Conservation (phyloP, 2,888 invertebrate species). For the Cheiracanthium punctorium region DNA sequence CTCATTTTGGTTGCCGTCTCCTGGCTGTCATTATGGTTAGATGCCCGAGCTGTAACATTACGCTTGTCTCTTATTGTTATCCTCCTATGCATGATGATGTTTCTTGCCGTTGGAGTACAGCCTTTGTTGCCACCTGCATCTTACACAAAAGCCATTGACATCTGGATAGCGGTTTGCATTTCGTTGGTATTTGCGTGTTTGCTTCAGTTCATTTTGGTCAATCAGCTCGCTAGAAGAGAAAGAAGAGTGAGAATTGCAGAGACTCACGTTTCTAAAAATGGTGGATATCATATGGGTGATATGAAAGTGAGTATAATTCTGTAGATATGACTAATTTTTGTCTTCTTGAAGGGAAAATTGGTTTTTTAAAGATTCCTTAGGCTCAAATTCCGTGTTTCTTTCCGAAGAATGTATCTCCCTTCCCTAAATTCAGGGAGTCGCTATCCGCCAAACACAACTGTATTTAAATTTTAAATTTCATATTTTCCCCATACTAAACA, state of each 20-base stretch:
- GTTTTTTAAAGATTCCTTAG: no score
- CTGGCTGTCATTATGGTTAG: constrained; percentile 59
- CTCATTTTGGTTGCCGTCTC: constrained; percentile 53
- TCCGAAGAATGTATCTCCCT: no score
- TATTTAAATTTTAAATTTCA: no score
- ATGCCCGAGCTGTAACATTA: constrained; percentile 52
- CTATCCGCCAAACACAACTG: no score
- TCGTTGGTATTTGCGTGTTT: constrained; percentile 48
- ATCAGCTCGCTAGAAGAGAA: constrained; percentile 53
- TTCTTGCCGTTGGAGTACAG: constrained; percentile 37
- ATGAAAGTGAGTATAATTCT: not conserved
- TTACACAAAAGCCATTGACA: constrained; percentile 62
- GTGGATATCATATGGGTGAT: not conserved
- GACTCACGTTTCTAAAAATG: constrained; percentile 51
- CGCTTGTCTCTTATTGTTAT: constrained; percentile 52
- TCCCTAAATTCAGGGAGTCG: no score
- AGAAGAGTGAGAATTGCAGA: constrained; percentile 50
- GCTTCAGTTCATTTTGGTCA: constrained; percentile 56
- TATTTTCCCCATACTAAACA: no score
- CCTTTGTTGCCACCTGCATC: constrained; percentile 32
- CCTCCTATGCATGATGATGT: constrained; percentile 59
- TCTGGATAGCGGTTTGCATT: constrained; percentile 63
- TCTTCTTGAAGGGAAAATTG: no score
- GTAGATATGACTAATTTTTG: no score
- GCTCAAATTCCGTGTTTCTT: no score